phyloP scores from a whole-genome alignment of 1,140 invertebrate species.

The Carcinoscorpius rotundicauda region DNA sequence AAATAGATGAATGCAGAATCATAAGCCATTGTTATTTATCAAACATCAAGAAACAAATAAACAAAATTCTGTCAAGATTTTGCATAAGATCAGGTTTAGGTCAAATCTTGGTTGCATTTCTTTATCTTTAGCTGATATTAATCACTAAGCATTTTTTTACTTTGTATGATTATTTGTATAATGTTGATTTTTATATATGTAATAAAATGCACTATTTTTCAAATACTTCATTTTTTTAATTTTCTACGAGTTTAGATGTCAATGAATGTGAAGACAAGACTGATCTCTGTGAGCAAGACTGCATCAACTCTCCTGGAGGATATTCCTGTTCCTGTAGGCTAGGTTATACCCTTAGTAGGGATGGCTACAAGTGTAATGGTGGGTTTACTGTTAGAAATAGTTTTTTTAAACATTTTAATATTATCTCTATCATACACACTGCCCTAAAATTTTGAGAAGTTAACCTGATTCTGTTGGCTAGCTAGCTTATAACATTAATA shows the following conservation, averaged over 20 bases:
- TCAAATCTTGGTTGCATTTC: too few species aligned
- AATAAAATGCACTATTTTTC: too few species aligned
- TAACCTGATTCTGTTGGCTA: neutral
- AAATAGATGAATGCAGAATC: too few species aligned
- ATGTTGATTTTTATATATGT: too few species aligned
- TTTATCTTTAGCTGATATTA: too few species aligned
- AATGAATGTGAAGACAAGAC: slow-evolving; percentile 13
- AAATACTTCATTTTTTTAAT: neutral
- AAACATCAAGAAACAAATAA: too few species aligned
- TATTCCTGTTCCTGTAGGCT: slow-evolving; percentile 17
- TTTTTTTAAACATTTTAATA: neutral
- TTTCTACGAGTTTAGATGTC: slow-evolving; percentile 6
- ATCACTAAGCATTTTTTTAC: too few species aligned
- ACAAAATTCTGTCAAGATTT: too few species aligned
- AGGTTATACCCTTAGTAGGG: slow-evolving; percentile 13
- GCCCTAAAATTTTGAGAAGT: neutral
- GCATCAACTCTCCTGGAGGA: slow-evolving; percentile 18
- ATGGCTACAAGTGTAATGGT: slow-evolving; percentile 18
- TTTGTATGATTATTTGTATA: too few species aligned
- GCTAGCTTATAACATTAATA: too few species aligned
- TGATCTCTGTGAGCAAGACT: slow-evolving; percentile 15
- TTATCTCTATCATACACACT: neutral
- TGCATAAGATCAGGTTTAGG: too few species aligned
- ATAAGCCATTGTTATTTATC: too few species aligned
- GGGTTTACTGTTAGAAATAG: slow-evolving; percentile 4